A percentile compares a stretch with the other conserved stretches of the same genome.
These are phyloP conservation scores for Operophtera brumata DNA, from an alignment of 2,888 invertebrate genomes.

Conservation along the genomic window DNA sequence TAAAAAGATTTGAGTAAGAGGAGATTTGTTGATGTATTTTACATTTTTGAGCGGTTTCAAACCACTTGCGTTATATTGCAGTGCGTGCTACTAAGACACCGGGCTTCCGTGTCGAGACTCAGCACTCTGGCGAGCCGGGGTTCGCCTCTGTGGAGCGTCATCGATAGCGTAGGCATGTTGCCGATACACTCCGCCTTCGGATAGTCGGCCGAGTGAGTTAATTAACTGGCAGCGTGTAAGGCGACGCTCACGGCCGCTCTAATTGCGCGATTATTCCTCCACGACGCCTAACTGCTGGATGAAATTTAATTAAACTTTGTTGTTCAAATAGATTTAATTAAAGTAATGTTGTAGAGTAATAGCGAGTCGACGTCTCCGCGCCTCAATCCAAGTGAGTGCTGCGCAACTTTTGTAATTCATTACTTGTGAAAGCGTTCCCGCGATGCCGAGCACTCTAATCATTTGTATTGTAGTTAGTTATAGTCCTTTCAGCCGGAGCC, in stretches of 20 bases:
- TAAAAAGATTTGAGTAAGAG: too few relatives aligned
- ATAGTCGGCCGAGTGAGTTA: conserved; percentile 76
- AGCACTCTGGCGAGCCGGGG: too few relatives aligned
- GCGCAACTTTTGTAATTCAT: conserved; percentile 81
- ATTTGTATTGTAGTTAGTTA: conserved; percentile 79
- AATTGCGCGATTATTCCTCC: conserved; percentile 81
- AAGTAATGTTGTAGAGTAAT: conserved; percentile 78
- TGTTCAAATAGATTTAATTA: conserved; percentile 83
- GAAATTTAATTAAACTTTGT: conserved; percentile 83
- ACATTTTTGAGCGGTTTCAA: too few relatives aligned
- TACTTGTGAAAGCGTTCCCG: conserved; percentile 81
- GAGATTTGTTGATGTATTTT: too few relatives aligned
- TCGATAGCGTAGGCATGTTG: conserved; percentile 20
- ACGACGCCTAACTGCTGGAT: conserved; percentile 81
- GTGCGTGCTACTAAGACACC: too few relatives aligned
- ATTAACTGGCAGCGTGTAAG: conserved; percentile 80
- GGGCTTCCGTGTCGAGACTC: too few relatives aligned
- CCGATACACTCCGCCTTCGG: conserved; percentile 52
- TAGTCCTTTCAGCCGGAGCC: conserved; percentile 51
- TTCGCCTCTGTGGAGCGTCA: too few relatives aligned
- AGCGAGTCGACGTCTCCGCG: conserved; percentile 58
- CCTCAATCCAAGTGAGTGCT: conserved; percentile 80
- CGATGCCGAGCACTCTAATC: conserved; percentile 79
- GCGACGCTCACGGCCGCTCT: conserved; percentile 80
- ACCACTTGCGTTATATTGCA: too few relatives aligned